These are phyloP conservation scores for Synanthedon myopaeformis DNA, from an alignment of 2,888 invertebrate species.

Conservation along the genomic window DNA sequence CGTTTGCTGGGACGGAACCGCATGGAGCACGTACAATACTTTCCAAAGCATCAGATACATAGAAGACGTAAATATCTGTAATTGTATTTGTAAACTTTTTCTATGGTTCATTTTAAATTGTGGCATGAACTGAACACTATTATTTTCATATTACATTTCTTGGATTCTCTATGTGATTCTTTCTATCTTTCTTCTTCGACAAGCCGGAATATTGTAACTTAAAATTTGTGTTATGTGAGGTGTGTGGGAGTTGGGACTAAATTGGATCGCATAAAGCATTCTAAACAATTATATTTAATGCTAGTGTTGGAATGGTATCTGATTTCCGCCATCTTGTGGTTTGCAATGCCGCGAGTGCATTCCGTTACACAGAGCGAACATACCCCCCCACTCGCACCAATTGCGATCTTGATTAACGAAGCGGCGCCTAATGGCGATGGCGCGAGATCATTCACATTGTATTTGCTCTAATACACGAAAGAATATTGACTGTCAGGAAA, in stretches of 20 bases:
- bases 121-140: too few species aligned
- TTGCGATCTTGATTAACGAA: conserved; percentile 24
- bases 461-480: neutral
- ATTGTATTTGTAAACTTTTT: neutral
- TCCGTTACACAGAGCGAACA: conserved; percentile 33
- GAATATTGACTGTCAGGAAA: too few species aligned
- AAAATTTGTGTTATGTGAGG: conserved; percentile 2
- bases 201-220: too few species aligned
- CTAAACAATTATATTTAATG: neutral
- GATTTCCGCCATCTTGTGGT: conserved; percentile 19
- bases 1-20: conserved; percentile 23
- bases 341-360: conserved; percentile 22
- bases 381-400: conserved; percentile 10
- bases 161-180: too few species aligned
- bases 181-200: too few species aligned
- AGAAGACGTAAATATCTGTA: neutral
- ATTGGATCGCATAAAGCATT: neutral
- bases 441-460: neutral
- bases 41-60: conserved; percentile 37
- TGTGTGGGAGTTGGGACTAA: conserved; percentile 9
- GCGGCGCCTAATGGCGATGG: conserved; percentile 11
- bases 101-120: neutral
- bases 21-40: conserved; percentile 37
- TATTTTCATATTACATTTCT: too few species aligned
- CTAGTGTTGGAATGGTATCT: neutral